phyloP scores from a whole-genome alignment of 2,797 vertebrate genomes.

The Sorex maritimensis region DNA sequence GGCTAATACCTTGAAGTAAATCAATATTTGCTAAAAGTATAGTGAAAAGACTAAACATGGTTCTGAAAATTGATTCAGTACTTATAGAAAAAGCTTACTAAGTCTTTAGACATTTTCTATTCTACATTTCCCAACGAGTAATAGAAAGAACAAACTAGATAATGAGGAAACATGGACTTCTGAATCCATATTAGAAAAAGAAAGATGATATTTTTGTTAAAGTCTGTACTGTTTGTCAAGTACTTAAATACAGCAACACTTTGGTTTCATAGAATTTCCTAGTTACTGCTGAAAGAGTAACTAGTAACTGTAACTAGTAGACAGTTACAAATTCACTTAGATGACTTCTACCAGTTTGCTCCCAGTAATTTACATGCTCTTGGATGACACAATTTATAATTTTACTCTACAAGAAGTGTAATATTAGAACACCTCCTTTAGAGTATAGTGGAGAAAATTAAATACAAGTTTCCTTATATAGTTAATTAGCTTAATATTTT shows the following conservation, averaged over 20 bases:
- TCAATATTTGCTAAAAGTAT: neutral
- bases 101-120: neutral
- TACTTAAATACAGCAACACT: conserved; percentile 39
- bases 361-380: conserved; percentile 37
- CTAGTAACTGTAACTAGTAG: conserved; percentile 68
- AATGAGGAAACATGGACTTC: neutral
- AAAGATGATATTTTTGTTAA: conserved; percentile 21
- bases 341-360: conserved; percentile 65
- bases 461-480: neutral
- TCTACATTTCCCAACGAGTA: neutral
- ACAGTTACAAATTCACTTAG: conserved; percentile 69
- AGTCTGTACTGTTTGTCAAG: neutral
- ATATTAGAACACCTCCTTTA: neutral
- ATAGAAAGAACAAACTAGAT: neutral
- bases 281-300: conserved; percentile 86
- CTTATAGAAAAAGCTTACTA: neutral
- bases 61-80: neutral
- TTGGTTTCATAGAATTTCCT: neutral
- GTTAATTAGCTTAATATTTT: neutral
- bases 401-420: neutral
- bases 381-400: conserved; percentile 13
- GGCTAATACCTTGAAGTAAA: neutral
- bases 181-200: neutral
- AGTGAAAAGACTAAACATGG: neutral
- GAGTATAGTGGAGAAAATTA: neutral